Evolutionary conservation across 2,113 vertebrate species (phyloP), one percentile per base, ranked within the genome.

Genomic region (Myocastor coypus): DNA sequence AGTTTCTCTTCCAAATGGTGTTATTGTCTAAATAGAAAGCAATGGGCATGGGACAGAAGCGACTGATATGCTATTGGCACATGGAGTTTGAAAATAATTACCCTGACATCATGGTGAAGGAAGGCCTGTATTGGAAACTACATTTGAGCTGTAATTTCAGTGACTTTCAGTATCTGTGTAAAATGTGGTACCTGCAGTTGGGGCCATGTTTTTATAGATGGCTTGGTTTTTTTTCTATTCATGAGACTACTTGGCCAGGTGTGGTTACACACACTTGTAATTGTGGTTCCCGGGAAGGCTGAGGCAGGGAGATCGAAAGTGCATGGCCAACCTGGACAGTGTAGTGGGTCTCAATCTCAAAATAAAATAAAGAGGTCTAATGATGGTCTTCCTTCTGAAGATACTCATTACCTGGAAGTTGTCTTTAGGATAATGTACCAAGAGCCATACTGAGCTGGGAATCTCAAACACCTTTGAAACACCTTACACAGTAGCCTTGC

Each of bases 91-190:
- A 66, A 22, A 34, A 80, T 19, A 34, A 24, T 42, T 13, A 32
- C n/a, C 24, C 20, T 34, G 28, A 42, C 37, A 55, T 5, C 3
- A 2, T 34, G 34, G 10, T 75, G 69, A 50, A 40, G n/a, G 77
- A 91, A 59, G 40, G n/a, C 13, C 57, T 71, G 8, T 42, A 28
- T 78, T 46, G 40, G 91, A 85, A 87, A 83, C 28, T 75, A 0
- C 14, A 17, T 46, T 28, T 75, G 73, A 94, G 73, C 66, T 86
- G 40, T 0, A 0, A 75, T 83, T 83, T 78, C 34, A 26, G 40
- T 46, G 32, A 12, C 68, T 78, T 88, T 91, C 71, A 83, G 20
- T 81, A 81, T 78, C 90, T 88, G 30, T 32, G n/a, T 52, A 63
- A 94, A 42, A 83, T 40, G 4, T 40, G 1, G 84, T 91, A 77